phyloP scores from a whole-genome alignment of 2,888 invertebrate genomes.

The Mesorhabditis spiculigera region DNA sequence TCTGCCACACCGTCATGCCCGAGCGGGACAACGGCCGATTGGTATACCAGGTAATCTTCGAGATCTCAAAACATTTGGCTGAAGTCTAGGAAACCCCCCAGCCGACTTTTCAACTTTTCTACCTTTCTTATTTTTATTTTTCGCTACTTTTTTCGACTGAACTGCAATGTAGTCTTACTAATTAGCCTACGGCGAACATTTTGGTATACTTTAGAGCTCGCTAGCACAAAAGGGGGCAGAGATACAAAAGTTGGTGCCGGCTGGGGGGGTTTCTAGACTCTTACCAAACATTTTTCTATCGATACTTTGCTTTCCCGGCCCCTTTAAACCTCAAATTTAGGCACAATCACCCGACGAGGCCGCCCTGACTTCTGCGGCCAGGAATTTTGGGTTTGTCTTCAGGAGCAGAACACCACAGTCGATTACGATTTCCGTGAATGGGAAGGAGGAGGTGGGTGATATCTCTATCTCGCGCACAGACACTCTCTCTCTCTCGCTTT shows the following conservation, averaged over 20 bases:
- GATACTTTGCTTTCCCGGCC: neutral
- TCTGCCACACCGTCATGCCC: slow-evolving; percentile 99
- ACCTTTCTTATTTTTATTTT: too few relatives aligned
- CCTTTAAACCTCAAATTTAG: slow-evolving; percentile 61
- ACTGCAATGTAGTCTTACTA: too few relatives aligned
- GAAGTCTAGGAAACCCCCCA: too few relatives aligned
- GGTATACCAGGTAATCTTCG: slow-evolving; percentile 63
- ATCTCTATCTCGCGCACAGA: slow-evolving; percentile 1
- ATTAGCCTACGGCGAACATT: too few relatives aligned
- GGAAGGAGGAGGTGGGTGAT: slow-evolving; percentile 42
- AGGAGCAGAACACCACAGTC: slow-evolving; percentile 65
- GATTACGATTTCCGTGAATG: slow-evolving; percentile 65
- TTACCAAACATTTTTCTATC: neutral
- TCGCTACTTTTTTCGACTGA: too few relatives aligned
- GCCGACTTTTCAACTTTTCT: too few relatives aligned
- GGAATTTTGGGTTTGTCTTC: slow-evolving; percentile 98
- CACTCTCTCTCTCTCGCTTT: neutral
- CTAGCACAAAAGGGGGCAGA: too few relatives aligned
- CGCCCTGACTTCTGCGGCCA: slow-evolving; percentile 91
- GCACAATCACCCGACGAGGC: slow-evolving; percentile 98
- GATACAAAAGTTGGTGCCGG: too few relatives aligned
- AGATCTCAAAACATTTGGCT: neutral
- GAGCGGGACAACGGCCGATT: slow-evolving; percentile 64
- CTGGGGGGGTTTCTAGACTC: neutral
- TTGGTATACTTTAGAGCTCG: too few relatives aligned